phyloP scores from a whole-genome alignment of 2,797 vertebrate species.

The Stomatorhinus walkeri region DNA sequence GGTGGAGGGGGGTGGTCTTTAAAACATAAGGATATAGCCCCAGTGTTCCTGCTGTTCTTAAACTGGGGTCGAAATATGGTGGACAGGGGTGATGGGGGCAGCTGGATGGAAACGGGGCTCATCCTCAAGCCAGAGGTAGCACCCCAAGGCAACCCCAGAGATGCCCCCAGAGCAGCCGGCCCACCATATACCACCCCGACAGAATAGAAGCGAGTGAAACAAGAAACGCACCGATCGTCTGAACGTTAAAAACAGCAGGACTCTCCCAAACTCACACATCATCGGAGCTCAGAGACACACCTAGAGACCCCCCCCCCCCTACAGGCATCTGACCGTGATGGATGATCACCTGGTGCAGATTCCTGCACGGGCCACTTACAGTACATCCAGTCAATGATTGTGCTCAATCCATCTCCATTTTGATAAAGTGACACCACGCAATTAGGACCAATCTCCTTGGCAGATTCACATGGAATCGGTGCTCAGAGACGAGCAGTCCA shows the following conservation, averaged over 20 bases:
- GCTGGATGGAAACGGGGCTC: neutral
- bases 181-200: neutral
- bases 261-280: neutral
- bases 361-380: slow-evolving; percentile 54
- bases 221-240: neutral
- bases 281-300: slow-evolving; percentile 34
- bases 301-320: slow-evolving; percentile 61
- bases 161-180: no score
- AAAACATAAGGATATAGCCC: neutral
- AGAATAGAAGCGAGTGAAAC: neutral
- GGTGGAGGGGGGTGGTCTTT: neutral
- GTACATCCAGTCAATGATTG: slow-evolving; percentile 62
- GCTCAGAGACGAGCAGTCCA: neutral
- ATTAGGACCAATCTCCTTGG: slow-evolving; percentile 65
- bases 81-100: neutral
- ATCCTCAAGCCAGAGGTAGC: neutral
- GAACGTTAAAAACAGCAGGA: neutral
- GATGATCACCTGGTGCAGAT: slow-evolving; percentile 67
- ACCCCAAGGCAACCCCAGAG: neutral
- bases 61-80: neutral
- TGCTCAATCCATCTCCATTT: slow-evolving; percentile 66
- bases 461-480: slow-evolving; percentile 18
- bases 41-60: neutral
- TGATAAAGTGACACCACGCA: slow-evolving; percentile 50
- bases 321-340: slow-evolving; percentile 73